Evolutionary conservation across 2,888 invertebrate species (phyloP).

Genomic region (Gastrophysa polygoni): DNA sequence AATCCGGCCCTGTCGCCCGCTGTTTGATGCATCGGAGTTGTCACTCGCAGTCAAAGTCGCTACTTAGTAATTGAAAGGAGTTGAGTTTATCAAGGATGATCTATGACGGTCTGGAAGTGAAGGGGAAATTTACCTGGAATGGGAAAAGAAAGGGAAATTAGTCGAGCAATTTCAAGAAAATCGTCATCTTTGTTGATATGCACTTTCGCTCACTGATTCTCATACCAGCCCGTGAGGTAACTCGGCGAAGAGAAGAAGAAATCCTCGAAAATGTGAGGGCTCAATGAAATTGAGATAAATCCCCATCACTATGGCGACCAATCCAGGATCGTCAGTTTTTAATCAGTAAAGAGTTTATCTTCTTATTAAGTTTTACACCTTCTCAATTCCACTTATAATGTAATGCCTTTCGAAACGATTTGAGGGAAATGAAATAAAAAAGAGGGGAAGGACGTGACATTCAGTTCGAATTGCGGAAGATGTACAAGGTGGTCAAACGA

Average conservation of each 20-base stretch:
- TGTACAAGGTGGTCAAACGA: no score
- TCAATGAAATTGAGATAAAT: background rate
- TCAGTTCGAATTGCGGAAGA: no score
- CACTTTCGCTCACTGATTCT: no score
- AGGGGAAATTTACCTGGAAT: conserved; percentile 50
- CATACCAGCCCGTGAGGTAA: no score
- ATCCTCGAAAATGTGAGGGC: no score
- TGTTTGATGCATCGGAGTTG: conserved; percentile 53
- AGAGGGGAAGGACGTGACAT: conserved; percentile 32
- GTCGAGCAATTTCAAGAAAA: no score
- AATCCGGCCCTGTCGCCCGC: conserved; percentile 1
- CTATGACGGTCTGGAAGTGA: conserved; percentile 44
- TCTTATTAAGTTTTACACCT: conserved; percentile 49
- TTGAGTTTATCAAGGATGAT: conserved; percentile 41
- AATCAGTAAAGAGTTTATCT: conserved; percentile 37
- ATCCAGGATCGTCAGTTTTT: conserved; percentile 24
- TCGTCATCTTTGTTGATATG: no score
- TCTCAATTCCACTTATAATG: conserved; percentile 46
- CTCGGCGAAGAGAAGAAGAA: no score
- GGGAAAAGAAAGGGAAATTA: conserved; percentile 38
- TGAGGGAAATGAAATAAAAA: conserved; percentile 38
- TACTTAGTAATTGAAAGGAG: conserved; percentile 1
- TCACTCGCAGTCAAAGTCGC: conserved; percentile 55
- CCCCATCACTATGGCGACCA: conserved; percentile 13
- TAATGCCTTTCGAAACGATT: conserved; percentile 39